Evolutionary conservation across 1,140 invertebrate species (phyloP).

Genomic region (Pygmarrhopalites habei): DNA sequence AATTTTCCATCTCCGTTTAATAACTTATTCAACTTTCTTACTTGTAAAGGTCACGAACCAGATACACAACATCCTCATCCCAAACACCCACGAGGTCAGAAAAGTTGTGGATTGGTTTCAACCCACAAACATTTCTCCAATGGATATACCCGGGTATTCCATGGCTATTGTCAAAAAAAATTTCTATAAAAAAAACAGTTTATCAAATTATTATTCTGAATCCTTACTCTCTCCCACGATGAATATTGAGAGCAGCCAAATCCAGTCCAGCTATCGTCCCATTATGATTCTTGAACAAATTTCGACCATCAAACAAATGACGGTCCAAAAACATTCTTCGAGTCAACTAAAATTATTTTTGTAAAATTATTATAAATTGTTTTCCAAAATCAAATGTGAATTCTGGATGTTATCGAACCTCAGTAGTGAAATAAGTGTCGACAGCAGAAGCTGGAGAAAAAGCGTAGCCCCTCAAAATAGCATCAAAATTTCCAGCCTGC

Average conservation of each 20-base stretch:
- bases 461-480: constrained; percentile 55
- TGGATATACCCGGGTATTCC: constrained; percentile 70
- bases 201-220: too few species aligned
- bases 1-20: too few species aligned
- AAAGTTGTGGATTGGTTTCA: constrained; percentile 43
- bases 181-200: too few species aligned
- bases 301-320: too few species aligned
- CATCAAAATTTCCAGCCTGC: constrained; percentile 51
- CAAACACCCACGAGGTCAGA: constrained; percentile 47
- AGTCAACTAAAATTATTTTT: not conserved
- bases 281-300: constrained; percentile 59
- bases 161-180: too few species aligned
- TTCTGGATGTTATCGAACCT: constrained; percentile 49
- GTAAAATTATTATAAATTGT: not conserved
- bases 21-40: constrained; percentile 42
- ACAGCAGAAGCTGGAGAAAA: constrained; percentile 60
- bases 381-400: not conserved
- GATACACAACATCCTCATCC: constrained; percentile 53
- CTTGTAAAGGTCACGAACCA: constrained; percentile 59
- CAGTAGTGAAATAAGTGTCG: constrained; percentile 59
- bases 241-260: constrained; percentile 48
- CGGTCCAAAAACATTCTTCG: not conserved
- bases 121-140: constrained; percentile 66
- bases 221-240: constrained; percentile 73
- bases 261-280: constrained; percentile 47